Evolutionary conservation across 2,113 vertebrate genomes (phyloP).

Genomic region (Seriola dumerili): DNA sequence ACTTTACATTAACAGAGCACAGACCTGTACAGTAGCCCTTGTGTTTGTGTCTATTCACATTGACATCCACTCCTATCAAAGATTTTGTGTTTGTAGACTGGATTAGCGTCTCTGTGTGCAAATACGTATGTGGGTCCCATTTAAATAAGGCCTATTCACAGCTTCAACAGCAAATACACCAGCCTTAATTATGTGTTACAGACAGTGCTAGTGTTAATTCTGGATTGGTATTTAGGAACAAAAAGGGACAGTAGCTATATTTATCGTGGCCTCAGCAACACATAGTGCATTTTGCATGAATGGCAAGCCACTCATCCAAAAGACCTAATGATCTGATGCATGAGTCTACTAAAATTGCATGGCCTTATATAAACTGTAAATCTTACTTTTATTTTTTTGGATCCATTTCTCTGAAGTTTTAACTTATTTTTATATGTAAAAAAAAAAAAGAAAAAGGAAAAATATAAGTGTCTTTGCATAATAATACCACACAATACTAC

Average conservation of each 20-base stretch:
- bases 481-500: conserved; percentile 71
- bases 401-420: conserved; percentile 74
- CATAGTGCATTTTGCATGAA: conserved; percentile 81
- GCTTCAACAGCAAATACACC: conserved; percentile 83
- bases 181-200: conserved; percentile 80
- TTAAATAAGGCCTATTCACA: conserved; percentile 82
- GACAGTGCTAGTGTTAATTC: conserved; percentile 77
- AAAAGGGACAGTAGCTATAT: conserved; percentile 75
- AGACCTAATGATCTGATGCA: conserved; percentile 75
- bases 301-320: conserved; percentile 74
- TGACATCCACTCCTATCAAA: conserved; percentile 59
- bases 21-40: conserved; percentile 72
- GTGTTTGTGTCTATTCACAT: conserved; percentile 61
- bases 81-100: conserved; percentile 72
- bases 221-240: conserved; percentile 75
- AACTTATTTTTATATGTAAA: conserved; percentile 84
- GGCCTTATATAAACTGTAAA: conserved; percentile 82
- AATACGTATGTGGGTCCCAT: conserved; percentile 64
- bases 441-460: conserved; percentile 51
- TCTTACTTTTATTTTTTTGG: conserved; percentile 71
- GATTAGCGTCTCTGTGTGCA: conserved; percentile 66
- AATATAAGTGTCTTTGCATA: conserved; percentile 70
- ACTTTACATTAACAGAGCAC: conserved; percentile 60
- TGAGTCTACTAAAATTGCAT: conserved; percentile 80
- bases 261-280: conserved; percentile 81